Evolutionary conservation across 1,140 invertebrate genomes (phyloP).

Genomic region (Phenacoccus solenopsis): DNA sequence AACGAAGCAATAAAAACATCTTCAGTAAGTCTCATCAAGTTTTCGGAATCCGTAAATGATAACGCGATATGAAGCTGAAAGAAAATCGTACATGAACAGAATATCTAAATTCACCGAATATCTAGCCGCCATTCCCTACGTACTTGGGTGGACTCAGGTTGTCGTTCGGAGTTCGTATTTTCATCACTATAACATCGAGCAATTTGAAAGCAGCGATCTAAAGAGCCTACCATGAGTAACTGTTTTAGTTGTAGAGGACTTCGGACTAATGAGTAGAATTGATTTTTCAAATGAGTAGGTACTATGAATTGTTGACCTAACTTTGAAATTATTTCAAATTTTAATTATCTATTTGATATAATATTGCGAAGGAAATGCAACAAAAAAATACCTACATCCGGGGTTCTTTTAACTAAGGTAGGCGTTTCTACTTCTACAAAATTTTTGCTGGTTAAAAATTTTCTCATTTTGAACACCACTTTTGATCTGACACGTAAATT

Average conservation of each 20-base stretch:
- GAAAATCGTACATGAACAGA: not conserved
- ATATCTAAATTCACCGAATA: not conserved
- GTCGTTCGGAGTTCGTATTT: constrained; percentile 70
- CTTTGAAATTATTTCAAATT: constrained; percentile 42
- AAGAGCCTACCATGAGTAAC: constrained; percentile 87
- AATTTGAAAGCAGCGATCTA: constrained; percentile 73
- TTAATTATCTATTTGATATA: no score
- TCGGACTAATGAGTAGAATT: constrained; percentile 86
- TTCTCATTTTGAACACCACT: constrained; percentile 67
- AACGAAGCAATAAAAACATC: constrained; percentile 57
- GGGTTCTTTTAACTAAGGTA: constrained; percentile 78
- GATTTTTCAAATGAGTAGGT: constrained; percentile 60
- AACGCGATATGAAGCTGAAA: constrained; percentile 84
- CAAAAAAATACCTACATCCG: constrained; percentile 54
- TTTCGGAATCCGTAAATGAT: constrained; percentile 69
- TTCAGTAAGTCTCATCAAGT: constrained; percentile 68
- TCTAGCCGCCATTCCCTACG: not conserved
- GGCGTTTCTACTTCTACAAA: constrained; percentile 96
- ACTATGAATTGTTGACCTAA: constrained; percentile 95
- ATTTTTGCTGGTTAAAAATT: constrained; percentile 63
- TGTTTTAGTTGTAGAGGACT: constrained; percentile 99
- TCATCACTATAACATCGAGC: constrained; percentile 97
- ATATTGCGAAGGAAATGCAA: constrained; percentile 10
- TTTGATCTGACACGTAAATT: constrained; percentile 69
- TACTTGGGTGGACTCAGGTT: constrained; percentile 93